Evolutionary conservation across 2,888 invertebrate species (phyloP), one percentile per base, ranked within the genome.

Genomic region (Molanna angustata): DNA sequence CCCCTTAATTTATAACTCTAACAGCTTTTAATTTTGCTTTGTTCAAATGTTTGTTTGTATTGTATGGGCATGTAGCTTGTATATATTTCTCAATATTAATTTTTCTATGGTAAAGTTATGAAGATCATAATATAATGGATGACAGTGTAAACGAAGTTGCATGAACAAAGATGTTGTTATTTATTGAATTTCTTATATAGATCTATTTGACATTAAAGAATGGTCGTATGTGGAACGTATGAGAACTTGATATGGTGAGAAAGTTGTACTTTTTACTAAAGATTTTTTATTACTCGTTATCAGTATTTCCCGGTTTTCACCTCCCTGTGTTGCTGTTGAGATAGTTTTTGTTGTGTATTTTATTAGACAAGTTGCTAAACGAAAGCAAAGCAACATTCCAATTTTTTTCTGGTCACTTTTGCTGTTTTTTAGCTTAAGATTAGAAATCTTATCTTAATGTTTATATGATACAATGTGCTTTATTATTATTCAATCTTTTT

Each of bases 381-480:
- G n/a, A n/a, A n/a, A 43, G 43, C 21, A 35, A 55, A 50, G 53
- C 53, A 51, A 54, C 57, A 57, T 57, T 57, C 57, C 54, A 54
- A 52, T 57, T 54, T n/a, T n/a, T n/a, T n/a, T 57, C 43, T 54
- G 54, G 57, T 52, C 49, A 54, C 52, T 31, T 49, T 54, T 57
- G 52, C 42, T 50, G 49, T 49, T 40, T 52, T 54, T 53, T 52
- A 44, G 44, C 51, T 37, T 49, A 51, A 51, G 51, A 45, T 54
- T 54, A 57, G 54, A 39, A 43, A n/a, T n/a, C n/a, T n/a, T n/a
- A 51, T 57, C 53, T 57, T 57, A 56, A 56, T 56, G 56, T 57
- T n/a, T n/a, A n/a, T n/a, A n/a, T 52, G 35, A 48, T 50, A 53
- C 49, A 53, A 46, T 50, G 53, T 57, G 56, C 56, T 57, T 53